Base-by-base conservation (phyloP, 2,797 vertebrate genomes). In the Acipenser ruthenus region DNA sequence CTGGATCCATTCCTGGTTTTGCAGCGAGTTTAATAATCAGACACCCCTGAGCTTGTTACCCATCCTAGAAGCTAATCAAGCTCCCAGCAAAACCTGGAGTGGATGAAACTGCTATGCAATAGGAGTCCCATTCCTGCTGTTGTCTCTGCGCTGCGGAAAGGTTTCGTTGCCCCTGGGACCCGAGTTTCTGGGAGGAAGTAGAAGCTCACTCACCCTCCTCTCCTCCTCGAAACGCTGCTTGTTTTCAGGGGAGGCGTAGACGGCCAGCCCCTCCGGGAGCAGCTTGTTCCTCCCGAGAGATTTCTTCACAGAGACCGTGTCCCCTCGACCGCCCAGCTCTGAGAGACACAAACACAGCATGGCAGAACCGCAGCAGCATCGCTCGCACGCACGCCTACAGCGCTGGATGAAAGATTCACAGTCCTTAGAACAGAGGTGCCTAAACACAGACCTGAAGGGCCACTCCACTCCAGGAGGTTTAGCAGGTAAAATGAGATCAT, bases 191-290 rank as follows among this genome's bases (percentile, higher is more conserved):
- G 15, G 15, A 18, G 15, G 15, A 18, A 18, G 15, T 15, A 18
- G 15, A 18, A 15, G 15, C 15, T 18, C 62, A 75, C 90, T 73
- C 70, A 95, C 94, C 80, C 74, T 75, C 60, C 83, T 78, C 73
- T 96, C 94, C 72, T 93, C 88, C 5, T 88, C 81, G 67, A 93
- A 96, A 6, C 85, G 67, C 62, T 78, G 65, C 75, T 71, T 91
- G 77, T 96, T 96, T 68, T 96, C 93, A 0, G 85, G 90, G 0
- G 95, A 96, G 0, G 95, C 80, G 6, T 98, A 98, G 4, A 96
- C 93, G 0, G 94, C 94, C 0, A 94, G 79, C 6, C 91, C 90
- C 67, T 88, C 62, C 0, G 88, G 60, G 53, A 98, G 83, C 7
- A 98, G 87, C 48, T 79, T 85, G 70, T 94, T 95, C 0, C 95